Evolutionary conservation across 2,113 vertebrate genomes (phyloP).

Genomic region (Microcebus murinus): DNA sequence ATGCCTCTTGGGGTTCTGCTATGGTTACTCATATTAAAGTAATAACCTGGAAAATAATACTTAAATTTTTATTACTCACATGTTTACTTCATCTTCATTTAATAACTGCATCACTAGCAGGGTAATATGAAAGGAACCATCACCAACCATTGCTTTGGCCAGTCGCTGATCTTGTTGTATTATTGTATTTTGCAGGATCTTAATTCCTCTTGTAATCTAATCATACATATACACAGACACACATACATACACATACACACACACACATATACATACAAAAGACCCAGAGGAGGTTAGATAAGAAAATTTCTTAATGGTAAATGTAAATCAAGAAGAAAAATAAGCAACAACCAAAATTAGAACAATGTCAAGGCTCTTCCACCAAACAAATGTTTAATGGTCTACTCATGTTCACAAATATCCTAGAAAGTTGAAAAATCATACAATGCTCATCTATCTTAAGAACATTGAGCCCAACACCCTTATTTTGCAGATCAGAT

Average conservation of each 20-base stretch:
- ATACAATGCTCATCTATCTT: background rate
- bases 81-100: slow-evolving; percentile 90
- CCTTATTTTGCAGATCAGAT: slow-evolving; percentile 30
- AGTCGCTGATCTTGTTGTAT: slow-evolving; percentile 90
- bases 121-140: slow-evolving; percentile 93
- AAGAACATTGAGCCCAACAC: background rate
- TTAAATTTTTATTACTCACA: slow-evolving; percentile 86
- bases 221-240: background rate
- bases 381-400: slow-evolving; percentile 53
- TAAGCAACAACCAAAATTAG: slow-evolving; percentile 33
- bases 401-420: background rate
- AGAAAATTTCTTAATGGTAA: background rate
- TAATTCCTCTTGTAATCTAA: slow-evolving; percentile 90
- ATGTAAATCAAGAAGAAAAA: slow-evolving; percentile 34
- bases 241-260: background rate
- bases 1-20: background rate
- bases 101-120: slow-evolving; percentile 93
- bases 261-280: background rate
- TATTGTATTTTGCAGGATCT: slow-evolving; percentile 89
- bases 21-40: background rate
- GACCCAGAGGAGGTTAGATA: background rate
- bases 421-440: background rate
- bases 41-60: slow-evolving; percentile 14
- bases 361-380: slow-evolving; percentile 15
- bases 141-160: slow-evolving; percentile 89